Base-by-base conservation (phyloP, 2,888 invertebrate species). In the Chesias legatella region DNA sequence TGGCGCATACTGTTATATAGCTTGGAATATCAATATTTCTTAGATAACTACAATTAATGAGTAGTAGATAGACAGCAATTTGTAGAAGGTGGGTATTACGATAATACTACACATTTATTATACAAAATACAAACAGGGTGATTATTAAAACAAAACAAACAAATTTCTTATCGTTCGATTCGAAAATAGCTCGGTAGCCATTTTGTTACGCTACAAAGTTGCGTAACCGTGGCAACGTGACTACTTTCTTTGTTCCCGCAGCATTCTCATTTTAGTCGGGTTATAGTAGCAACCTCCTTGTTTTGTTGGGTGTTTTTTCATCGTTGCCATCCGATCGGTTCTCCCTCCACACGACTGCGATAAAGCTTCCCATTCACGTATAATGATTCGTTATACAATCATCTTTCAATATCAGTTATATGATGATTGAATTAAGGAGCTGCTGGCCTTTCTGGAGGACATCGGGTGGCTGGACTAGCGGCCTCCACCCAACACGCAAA, bases 221-320 rank as follows among this genome's bases (percentile, higher is more conserved):
- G 4, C 31, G 42, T 43, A 51, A 53, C 28, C 53, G 24, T 49
- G 43, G 43, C 39, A 56, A 60, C 55, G 45, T 53, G 53, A 45
- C 38, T 45, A 30, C 33, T 57, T 50, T 61, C 73, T 79, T 83
- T 84, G 82, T 80, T 66, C 67, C 47, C 36, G 23, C 31, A 39
- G 40, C 43, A 61, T 65, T 48, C 59, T 48, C n/a, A 53, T 72
- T 57, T 63, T 58, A 51, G 74, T 67, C 58, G 79, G 63, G 39
- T 69, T 71, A 59, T 56, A 58, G 48, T 45, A 60, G 60, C 67
- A 74, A 76, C 81, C 83, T 78, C 73, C 81, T 81, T 82, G 84
- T 82, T 83, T 82, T 81, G 69, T 67, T 73, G 66, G 64, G 64
- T 60, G 63, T 57, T 75, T 80, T 75, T 76, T 74, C 63, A 56